A percentile compares a stretch with the other conserved stretches of the same genome.
These are phyloP conservation scores for Tortrix viridana DNA, from an alignment of 2,888 invertebrate genomes.

Conservation along the genomic window DNA sequence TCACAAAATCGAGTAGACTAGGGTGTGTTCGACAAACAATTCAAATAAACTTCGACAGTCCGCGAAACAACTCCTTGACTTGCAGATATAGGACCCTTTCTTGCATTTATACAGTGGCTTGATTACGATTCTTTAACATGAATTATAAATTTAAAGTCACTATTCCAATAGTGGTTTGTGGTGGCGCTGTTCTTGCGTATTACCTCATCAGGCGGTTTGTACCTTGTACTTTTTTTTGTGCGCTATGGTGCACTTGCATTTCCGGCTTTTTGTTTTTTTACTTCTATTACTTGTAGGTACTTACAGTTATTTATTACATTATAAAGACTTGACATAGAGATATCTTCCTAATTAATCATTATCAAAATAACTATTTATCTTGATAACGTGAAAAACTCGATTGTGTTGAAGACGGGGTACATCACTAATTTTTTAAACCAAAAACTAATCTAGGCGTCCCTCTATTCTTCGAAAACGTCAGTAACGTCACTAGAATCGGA, in stretches of 20 bases:
- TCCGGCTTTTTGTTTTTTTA: constrained; percentile 16
- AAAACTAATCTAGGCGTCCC: constrained; percentile 44
- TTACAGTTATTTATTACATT: constrained; percentile 2
- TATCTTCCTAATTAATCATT: background rate
- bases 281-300: background rate
- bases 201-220: constrained; percentile 83
- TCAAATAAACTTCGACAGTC: constrained; percentile 59
- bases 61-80: constrained; percentile 58
- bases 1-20: constrained; percentile 68
- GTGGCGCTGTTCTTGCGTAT: constrained; percentile 80
- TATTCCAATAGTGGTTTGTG: constrained; percentile 80
- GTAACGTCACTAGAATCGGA: background rate
- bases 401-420: constrained; percentile 48
- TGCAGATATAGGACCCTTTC: constrained; percentile 56
- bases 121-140: constrained; percentile 61
- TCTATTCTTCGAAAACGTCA: constrained; percentile 40
- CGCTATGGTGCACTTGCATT: constrained; percentile 39
- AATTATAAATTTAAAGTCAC: constrained; percentile 81
- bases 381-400: constrained; percentile 13
- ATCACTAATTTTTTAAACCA: constrained; percentile 61
- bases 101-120: constrained; percentile 48
- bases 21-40: constrained; percentile 79
- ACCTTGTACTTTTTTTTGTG: constrained; percentile 46
- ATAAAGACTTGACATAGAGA: background rate
- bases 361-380: background rate